Percentiles rank a stretch among this genome's conserved stretches.
phyloP scores from a whole-genome alignment of 2,113 vertebrate species.

The Tangachromis dhanisi region DNA sequence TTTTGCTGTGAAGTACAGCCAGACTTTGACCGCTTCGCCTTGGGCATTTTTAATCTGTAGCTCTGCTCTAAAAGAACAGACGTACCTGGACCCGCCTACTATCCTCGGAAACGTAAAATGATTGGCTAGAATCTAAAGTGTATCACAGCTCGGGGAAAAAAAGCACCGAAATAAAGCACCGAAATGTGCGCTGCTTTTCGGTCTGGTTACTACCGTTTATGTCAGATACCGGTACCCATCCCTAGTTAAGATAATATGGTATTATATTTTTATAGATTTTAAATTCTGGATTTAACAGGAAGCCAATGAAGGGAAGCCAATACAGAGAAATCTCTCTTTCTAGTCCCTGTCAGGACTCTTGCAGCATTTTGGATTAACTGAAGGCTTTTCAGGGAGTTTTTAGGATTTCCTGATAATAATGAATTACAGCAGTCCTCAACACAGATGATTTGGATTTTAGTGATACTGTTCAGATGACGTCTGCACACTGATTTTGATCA shows the following conservation, averaged over 20 bases:
- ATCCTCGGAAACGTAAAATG: too few species aligned
- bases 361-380: rapidly evolving
- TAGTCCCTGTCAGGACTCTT: neutral
- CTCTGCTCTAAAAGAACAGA: too few species aligned
- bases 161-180: too few species aligned
- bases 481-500: neutral
- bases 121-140: too few species aligned
- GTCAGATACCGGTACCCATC: too few species aligned
- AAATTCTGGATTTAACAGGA: neutral
- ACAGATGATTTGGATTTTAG: neutral
- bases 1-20: too few species aligned
- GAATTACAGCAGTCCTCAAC: rapidly evolving
- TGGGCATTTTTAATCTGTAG: too few species aligned
- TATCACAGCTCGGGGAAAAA: too few species aligned
- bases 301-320: neutral
- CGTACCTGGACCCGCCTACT: too few species aligned
- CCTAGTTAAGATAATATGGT: neutral
- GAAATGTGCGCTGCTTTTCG: too few species aligned
- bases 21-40: too few species aligned
- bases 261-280: neutral
- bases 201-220: too few species aligned
- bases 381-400: neutral
- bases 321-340: neutral
- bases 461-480: neutral
- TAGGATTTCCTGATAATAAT: neutral